phyloP scores from a whole-genome alignment of 2,888 invertebrate species.

The Punctoribates punctum region DNA sequence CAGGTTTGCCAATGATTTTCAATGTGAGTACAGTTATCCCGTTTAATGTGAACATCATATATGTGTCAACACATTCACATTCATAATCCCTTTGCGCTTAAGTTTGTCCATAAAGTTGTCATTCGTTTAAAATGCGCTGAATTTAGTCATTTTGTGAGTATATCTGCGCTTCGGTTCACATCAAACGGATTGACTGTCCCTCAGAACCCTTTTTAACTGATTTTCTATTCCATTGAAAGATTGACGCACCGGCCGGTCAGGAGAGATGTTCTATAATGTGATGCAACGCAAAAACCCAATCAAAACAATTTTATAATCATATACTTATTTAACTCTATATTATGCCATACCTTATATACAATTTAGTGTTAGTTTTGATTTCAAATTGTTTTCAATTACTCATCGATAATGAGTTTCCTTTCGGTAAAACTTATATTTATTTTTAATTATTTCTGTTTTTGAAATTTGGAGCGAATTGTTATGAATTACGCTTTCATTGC shows the following conservation, averaged over 20 bases:
- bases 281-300: conserved; percentile 8
- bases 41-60: not conserved
- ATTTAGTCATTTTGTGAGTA: conserved; percentile 9
- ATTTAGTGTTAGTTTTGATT: too few species aligned
- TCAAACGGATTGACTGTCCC: conserved; percentile 24
- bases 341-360: not conserved
- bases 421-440: too few species aligned
- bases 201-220: not conserved
- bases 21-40: conserved; percentile 30
- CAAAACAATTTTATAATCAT: conserved; percentile 24
- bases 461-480: too few species aligned
- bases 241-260: conserved; percentile 5
- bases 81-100: not conserved
- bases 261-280: conserved; percentile 31
- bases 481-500: too few species aligned
- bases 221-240: not conserved
- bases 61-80: not conserved
- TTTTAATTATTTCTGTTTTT: too few species aligned
- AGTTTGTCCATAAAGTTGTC: not conserved
- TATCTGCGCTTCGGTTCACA: conserved; percentile 14
- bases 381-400: too few species aligned
- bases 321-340: not conserved
- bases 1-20: conserved; percentile 24
- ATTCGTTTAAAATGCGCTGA: not conserved
- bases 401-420: too few species aligned